Percentiles rank a stretch among this genome's conserved stretches.
phyloP scores from a whole-genome alignment of 2,797 vertebrate genomes.

The Taenioides sp. region DNA sequence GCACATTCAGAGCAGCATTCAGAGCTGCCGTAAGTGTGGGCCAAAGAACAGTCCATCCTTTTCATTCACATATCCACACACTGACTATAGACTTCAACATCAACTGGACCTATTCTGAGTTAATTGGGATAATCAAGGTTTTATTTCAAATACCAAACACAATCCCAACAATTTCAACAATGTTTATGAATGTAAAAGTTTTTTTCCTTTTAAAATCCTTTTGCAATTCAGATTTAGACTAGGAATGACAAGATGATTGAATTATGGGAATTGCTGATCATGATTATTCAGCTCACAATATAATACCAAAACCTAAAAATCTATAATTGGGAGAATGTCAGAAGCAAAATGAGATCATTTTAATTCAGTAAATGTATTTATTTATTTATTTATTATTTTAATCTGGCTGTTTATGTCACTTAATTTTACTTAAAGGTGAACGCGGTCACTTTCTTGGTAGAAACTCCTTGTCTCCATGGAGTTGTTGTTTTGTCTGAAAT shows the following conservation, averaged over 20 bases:
- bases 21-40: background rate
- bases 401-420: too few species aligned
- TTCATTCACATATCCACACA: constrained; percentile 3
- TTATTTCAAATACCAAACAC: background rate
- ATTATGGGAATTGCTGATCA: too few species aligned
- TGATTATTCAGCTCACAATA: too few species aligned
- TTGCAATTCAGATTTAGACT: background rate
- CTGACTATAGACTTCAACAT: background rate
- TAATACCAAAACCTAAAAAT: too few species aligned
- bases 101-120: background rate
- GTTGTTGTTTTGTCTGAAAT: too few species aligned
- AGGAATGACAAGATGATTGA: background rate
- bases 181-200: background rate
- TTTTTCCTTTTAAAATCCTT: background rate
- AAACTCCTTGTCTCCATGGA: too few species aligned
- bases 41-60: background rate
- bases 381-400: too few species aligned
- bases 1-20: constrained; percentile 17
- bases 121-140: background rate
- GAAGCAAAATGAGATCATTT: too few species aligned
- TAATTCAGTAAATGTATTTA: too few species aligned
- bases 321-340: too few species aligned
- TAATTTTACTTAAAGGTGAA: too few species aligned
- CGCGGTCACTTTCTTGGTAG: too few species aligned
- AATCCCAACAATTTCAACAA: background rate